A percentile compares a stretch with the other conserved stretches of the same genome.
These are phyloP conservation scores for Pycnomerus fuliginosus DNA, from an alignment of 2,888 invertebrate species.

Conservation along the genomic window DNA sequence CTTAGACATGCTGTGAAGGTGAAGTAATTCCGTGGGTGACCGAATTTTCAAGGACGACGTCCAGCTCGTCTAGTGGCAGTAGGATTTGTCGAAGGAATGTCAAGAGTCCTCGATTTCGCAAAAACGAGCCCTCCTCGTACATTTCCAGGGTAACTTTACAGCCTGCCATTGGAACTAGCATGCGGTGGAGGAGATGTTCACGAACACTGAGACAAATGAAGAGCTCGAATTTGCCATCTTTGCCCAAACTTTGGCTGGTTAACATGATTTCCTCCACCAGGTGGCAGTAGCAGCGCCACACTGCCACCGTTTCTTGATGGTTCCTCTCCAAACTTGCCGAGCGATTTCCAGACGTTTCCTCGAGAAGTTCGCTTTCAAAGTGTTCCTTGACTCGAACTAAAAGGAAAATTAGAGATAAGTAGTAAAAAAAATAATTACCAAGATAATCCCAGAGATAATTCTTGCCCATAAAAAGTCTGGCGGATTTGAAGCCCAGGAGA, in stretches of 20 bases:
- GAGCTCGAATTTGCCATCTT: conserved; percentile 97
- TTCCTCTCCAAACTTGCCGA: conserved; percentile 50
- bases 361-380: conserved; percentile 71
- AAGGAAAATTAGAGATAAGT: conserved; percentile 31
- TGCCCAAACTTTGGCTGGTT: conserved; percentile 85
- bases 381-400: conserved; percentile 78
- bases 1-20: conserved; percentile 34
- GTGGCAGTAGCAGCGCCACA: conserved; percentile 86
- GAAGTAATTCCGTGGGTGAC: conserved; percentile 68
- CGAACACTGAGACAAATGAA: conserved; percentile 92
- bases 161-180: conserved; percentile 87
- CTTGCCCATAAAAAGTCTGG: conserved; percentile 88
- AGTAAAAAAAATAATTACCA: conserved; percentile 57
- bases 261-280: conserved; percentile 86
- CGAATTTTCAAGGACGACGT: conserved; percentile 83
- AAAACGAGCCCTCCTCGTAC: conserved; percentile 95
- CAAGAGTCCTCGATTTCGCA: conserved; percentile 81
- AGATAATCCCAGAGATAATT: conserved; percentile 98
- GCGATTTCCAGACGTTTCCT: conserved; percentile 56
- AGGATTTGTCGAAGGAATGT: conserved; percentile 89
- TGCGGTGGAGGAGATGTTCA: conserved; percentile 85
- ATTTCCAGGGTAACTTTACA: conserved; percentile 88
- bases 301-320: conserved; percentile 59
- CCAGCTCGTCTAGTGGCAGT: conserved; percentile 85
- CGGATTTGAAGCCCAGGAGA: conserved; percentile 91